Percentiles rank a stretch among this genome's conserved stretches.
Conservation (phyloP, 2,113 vertebrate species). For the Catharus minimus region DNA sequence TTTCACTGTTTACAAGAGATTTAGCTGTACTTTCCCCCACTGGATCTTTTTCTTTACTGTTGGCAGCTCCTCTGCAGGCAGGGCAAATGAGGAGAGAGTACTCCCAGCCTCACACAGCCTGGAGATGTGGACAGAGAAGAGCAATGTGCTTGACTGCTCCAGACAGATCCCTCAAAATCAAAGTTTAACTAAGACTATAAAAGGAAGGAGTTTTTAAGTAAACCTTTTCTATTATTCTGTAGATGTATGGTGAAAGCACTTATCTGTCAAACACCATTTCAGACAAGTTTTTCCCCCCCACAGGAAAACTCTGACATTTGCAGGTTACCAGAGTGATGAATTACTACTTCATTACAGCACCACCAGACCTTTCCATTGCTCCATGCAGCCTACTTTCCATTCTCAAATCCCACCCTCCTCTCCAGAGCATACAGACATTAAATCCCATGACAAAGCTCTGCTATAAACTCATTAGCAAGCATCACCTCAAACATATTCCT, state of each 20-base stretch:
- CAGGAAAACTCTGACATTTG: background rate
- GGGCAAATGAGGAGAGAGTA: background rate
- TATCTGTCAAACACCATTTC: background rate
- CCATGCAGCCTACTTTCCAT: background rate
- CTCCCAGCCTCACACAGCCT: fast-evolving
- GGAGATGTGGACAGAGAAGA: background rate
- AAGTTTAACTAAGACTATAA: background rate
- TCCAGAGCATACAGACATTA: background rate
- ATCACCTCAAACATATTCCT: background rate
- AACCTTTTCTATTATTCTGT: background rate
- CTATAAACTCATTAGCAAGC: background rate
- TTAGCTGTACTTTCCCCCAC: background rate
- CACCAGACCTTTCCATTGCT: background rate
- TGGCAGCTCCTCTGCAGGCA: background rate
- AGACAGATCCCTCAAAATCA: background rate
- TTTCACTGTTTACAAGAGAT: background rate
- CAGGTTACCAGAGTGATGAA: background rate
- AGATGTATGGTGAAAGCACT: background rate
- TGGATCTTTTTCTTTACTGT: background rate
- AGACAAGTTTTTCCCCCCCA: background rate
- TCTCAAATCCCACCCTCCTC: background rate
- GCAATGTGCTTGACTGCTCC: background rate
- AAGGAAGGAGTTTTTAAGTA: background rate
- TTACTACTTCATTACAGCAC: background rate
- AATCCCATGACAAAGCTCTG: background rate